A percentile compares a stretch with the other conserved stretches of the same genome.
These are phyloP conservation scores for Fabriciana adippe DNA, from an alignment of 2,888 invertebrate species.

Conservation along the genomic window DNA sequence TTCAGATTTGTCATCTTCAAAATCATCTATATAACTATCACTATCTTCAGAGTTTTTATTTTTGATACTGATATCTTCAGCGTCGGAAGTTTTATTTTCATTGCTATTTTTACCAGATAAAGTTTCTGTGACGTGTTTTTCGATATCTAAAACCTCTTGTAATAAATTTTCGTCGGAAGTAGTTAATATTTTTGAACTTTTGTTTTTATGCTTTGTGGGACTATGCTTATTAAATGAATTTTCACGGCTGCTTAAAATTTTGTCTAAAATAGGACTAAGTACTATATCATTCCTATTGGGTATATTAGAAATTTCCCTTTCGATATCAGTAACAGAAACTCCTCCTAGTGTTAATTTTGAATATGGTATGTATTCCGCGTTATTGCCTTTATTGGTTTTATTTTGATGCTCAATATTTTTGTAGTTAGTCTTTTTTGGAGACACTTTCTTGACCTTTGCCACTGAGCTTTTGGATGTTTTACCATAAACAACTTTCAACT, in stretches of 20 bases:
- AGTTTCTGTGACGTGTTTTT: constrained; percentile 62
- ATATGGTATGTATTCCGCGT: constrained; percentile 74
- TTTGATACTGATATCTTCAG: constrained; percentile 44
- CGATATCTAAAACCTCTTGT: constrained; percentile 71
- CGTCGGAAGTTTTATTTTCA: constrained; percentile 36
- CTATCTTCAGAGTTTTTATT: constrained; percentile 46
- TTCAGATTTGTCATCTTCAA: constrained; percentile 71
- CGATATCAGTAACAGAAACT: constrained; percentile 67
- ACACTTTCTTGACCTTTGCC: constrained; percentile 42
- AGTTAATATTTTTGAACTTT: constrained; percentile 57
- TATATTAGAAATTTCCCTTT: constrained; percentile 65
- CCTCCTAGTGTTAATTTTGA: constrained; percentile 75
- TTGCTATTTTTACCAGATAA: constrained; percentile 52
- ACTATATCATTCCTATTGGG: constrained; percentile 61
- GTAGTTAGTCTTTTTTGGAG: constrained; percentile 39
- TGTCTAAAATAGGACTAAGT: constrained; percentile 68
- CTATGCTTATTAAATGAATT: constrained; percentile 60
- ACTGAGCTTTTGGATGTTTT: constrained; percentile 47
- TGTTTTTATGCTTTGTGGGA: constrained; percentile 47
- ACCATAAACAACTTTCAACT: constrained; percentile 65
- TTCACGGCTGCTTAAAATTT: constrained; percentile 66
- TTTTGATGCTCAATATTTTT: constrained; percentile 23
- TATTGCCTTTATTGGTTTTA: constrained; percentile 47
- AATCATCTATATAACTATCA: constrained; percentile 74
- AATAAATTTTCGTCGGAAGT: constrained; percentile 76